These are phyloP conservation scores for Phoenoteleia sp. DNA, from an alignment of 2,888 invertebrate genomes.

Conservation along the genomic window DNA sequence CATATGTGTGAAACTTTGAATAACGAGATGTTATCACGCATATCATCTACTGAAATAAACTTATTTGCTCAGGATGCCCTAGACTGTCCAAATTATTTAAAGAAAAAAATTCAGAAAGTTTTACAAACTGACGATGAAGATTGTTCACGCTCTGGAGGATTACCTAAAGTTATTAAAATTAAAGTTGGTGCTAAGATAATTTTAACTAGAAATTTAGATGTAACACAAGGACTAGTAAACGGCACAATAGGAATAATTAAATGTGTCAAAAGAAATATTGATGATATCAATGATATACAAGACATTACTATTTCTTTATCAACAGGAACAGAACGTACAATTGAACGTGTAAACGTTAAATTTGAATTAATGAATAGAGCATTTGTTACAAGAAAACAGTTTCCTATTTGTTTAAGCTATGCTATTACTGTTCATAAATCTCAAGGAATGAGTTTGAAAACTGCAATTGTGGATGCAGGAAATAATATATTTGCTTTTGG, in stretches of 20 bases:
- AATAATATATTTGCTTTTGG: constrained; percentile 64
- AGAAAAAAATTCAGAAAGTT: constrained; percentile 28
- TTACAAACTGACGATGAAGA: neutral
- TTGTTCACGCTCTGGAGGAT: neutral
- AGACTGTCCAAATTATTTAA: constrained; percentile 60
- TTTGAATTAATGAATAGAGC: constrained; percentile 59
- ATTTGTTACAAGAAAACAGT: constrained; percentile 18
- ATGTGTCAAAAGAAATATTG: no score
- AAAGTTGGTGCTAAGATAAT: constrained; percentile 12
- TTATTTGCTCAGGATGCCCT: constrained; percentile 59
- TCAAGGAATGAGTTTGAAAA: constrained; percentile 68
- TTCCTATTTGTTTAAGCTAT: constrained; percentile 26
- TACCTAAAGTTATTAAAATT: neutral
- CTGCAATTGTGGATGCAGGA: constrained; percentile 63
- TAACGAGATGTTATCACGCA: no score
- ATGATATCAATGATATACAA: no score
- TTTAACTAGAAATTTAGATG: constrained; percentile 17
- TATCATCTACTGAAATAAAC: neutral
- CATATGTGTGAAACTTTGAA: no score
- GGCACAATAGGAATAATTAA: constrained; percentile 74
- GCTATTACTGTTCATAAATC: constrained; percentile 58
- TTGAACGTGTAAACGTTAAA: constrained; percentile 69
- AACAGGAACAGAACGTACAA: constrained; percentile 46
- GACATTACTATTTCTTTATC: no score
- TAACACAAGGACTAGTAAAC: constrained; percentile 75